phyloP scores from a whole-genome alignment of 2,113 vertebrate species.

The Bos javanicus region DNA sequence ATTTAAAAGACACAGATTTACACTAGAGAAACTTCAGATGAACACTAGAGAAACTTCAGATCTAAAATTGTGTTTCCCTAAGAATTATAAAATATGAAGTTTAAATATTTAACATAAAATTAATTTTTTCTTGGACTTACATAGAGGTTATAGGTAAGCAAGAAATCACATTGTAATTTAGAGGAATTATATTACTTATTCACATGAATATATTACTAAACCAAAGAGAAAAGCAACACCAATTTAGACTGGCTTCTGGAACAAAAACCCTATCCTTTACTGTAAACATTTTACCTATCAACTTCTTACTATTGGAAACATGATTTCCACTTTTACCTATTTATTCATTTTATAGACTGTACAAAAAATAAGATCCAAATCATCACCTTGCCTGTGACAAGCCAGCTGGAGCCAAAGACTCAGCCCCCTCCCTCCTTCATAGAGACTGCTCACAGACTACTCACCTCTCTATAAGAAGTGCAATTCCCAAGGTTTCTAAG shows the following conservation, averaged over 20 bases:
- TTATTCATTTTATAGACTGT: not conserved
- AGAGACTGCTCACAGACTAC: not conserved
- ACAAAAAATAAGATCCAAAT: not conserved
- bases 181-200: not conserved
- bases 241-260: not conserved
- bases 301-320: not conserved
- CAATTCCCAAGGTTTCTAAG: not conserved
- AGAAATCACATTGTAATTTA: not conserved
- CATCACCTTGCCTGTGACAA: not conserved
- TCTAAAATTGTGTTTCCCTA: not conserved
- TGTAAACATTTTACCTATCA: not conserved
- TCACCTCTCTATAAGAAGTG: not conserved
- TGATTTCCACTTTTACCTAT: not conserved
- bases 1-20: not conserved
- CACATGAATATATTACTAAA: not conserved
- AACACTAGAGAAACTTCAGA: not conserved
- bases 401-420: not conserved
- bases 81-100: not conserved
- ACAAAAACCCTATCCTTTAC: not conserved
- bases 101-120: not conserved
- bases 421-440: fast-evolving
- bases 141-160: not conserved
- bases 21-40: not conserved
- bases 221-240: not conserved
- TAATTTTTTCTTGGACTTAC: not conserved